These are phyloP conservation scores for Galerucella nymphaeae DNA, from an alignment of 2,888 invertebrate species.

Conservation along the genomic window DNA sequence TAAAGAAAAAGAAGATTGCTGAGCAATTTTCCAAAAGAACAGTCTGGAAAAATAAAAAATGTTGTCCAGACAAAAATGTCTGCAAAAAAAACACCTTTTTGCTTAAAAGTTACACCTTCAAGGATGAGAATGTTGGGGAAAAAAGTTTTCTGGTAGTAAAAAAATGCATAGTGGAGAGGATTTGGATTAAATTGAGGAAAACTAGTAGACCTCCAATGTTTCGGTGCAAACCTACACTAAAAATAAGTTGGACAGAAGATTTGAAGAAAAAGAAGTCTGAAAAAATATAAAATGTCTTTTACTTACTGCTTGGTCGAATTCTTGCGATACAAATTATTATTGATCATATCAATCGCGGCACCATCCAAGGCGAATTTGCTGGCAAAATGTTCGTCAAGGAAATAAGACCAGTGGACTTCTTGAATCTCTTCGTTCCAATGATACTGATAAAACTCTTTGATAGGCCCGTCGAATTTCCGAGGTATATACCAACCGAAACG, in stretches of 20 bases:
- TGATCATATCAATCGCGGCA: slow-evolving; percentile 29
- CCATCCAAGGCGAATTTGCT: slow-evolving; percentile 65
- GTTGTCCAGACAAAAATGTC: slow-evolving; percentile 65
- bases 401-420: slow-evolving; percentile 68
- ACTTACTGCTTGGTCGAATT: slow-evolving; percentile 40
- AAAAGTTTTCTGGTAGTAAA: too few relatives aligned
- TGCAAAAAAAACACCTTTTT: slow-evolving; percentile 49
- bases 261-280: too few relatives aligned
- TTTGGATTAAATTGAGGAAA: too few relatives aligned
- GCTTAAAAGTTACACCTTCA: too few relatives aligned
- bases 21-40: too few relatives aligned
- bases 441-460: slow-evolving; percentile 45
- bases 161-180: too few relatives aligned
- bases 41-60: neutral
- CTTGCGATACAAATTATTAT: slow-evolving; percentile 28
- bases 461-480: slow-evolving; percentile 56
- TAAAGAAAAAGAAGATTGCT: too few relatives aligned
- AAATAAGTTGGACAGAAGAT: too few relatives aligned
- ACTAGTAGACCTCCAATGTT: too few relatives aligned
- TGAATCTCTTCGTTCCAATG: slow-evolving; percentile 55
- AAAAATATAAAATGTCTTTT: neutral
- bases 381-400: slow-evolving; percentile 65
- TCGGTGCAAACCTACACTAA: too few relatives aligned
- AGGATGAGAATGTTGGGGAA: too few relatives aligned
- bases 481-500: slow-evolving; percentile 77